Conservation (phyloP, 2,797 vertebrate species). For the Sebastes trivittatus region DNA sequence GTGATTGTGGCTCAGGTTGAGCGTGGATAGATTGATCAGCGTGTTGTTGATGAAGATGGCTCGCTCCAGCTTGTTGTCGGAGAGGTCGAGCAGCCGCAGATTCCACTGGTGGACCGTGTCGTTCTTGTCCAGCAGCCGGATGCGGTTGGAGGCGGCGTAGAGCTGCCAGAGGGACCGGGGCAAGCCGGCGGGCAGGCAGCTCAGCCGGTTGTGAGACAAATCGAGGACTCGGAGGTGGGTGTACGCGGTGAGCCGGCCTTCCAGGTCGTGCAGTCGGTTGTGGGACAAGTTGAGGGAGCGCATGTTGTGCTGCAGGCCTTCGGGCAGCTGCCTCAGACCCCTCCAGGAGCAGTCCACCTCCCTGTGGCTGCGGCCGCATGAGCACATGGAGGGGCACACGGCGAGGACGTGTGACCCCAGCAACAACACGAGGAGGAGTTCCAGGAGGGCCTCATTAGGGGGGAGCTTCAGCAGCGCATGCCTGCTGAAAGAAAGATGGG, state of each 20-base stretch:
- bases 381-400: conserved; percentile 88
- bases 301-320: conserved; percentile 91
- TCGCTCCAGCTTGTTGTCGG: conserved; percentile 91
- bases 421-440: conserved; percentile 79
- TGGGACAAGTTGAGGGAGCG: conserved; percentile 92
- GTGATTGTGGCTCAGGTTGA: conserved; percentile 93
- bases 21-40: conserved; percentile 84
- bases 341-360: conserved; percentile 93
- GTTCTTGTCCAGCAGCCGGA: conserved; percentile 91
- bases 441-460: conserved; percentile 57
- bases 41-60: conserved; percentile 97
- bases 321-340: conserved; percentile 88
- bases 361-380: conserved; percentile 89
- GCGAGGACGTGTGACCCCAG: conserved; percentile 77
- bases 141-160: conserved; percentile 87
- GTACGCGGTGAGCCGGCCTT: conserved; percentile 86
- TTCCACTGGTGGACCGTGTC: conserved; percentile 98
- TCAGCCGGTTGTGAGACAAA: conserved; percentile 91
- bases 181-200: conserved; percentile 85
- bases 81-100: conserved; percentile 89
- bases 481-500: conserved; percentile 57
- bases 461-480: conserved; percentile 57
- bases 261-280: conserved; percentile 89
- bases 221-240: conserved; percentile 92
- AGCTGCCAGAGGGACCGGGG: conserved; percentile 95